phyloP scores from a whole-genome alignment of 2,888 invertebrate species.

The Rhogogaster chlorosoma region DNA sequence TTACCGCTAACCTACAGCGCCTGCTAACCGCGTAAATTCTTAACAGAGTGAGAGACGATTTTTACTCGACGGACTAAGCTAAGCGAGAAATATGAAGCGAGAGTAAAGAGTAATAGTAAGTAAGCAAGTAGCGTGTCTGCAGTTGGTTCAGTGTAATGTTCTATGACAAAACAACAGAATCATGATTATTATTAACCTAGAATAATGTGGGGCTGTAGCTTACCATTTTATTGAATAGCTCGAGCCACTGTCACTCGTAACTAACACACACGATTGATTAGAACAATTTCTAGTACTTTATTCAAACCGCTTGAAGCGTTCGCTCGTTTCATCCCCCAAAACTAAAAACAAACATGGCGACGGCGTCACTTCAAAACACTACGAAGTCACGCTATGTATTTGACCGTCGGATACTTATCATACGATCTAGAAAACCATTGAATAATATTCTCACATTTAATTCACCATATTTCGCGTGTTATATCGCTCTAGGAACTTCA shows the following conservation, averaged over 20 bases:
- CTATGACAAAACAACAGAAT: conserved; percentile 41
- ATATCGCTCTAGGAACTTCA: not conserved
- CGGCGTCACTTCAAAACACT: conserved; percentile 67
- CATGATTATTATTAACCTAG: not conserved
- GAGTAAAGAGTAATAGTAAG: not conserved
- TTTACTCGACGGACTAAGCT: not conserved
- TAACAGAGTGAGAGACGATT: not conserved
- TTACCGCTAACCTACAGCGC: not conserved
- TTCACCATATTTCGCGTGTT: not conserved
- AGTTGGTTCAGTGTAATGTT: not conserved
- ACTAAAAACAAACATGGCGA: conserved; percentile 76
- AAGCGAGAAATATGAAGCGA: not conserved
- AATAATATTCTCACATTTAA: not conserved
- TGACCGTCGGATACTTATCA: not conserved
- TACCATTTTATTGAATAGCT: conserved; percentile 23
- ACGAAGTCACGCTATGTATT: conserved; percentile 45
- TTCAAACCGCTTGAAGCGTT: conserved; percentile 65
- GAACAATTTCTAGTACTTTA: conserved; percentile 57
- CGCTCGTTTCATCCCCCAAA: conserved; percentile 69
- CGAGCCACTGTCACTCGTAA: conserved; percentile 37
- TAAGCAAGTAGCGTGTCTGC: not conserved
- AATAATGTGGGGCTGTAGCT: not conserved
- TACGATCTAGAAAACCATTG: not conserved
- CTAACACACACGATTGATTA: conserved; percentile 27
- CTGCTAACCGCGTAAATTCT: not conserved